A percentile compares a stretch with the other conserved stretches of the same genome.
phyloP scores from a whole-genome alignment of 2,888 invertebrate species.

The Cryptocephalus primarius region DNA sequence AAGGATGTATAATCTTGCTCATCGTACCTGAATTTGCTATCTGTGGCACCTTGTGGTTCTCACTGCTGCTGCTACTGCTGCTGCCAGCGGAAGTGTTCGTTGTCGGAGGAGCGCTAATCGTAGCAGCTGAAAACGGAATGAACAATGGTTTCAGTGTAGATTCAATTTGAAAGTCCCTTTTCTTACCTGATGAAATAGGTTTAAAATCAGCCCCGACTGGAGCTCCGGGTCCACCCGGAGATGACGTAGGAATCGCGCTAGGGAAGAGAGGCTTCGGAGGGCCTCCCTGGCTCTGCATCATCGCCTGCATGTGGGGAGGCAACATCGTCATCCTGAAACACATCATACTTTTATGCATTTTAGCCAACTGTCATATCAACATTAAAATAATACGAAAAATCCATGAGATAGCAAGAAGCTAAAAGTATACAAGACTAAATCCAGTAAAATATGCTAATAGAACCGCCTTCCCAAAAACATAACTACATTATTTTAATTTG shows the following conservation, averaged over 20 bases:
- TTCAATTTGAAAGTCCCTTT: not conserved
- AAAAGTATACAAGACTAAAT: no score
- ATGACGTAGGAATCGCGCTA: conserved; percentile 56
- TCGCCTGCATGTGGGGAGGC: conserved; percentile 35
- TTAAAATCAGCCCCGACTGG: conserved; percentile 50
- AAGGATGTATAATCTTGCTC: conserved; percentile 86
- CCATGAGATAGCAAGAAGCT: no score
- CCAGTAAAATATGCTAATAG: no score
- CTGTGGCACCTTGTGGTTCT: conserved; percentile 37
- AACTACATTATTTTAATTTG: no score
- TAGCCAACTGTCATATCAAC: no score
- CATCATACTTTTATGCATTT: not conserved
- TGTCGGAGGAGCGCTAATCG: conserved; percentile 66
- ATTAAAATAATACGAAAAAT: no score
- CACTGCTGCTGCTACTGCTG: conserved; percentile 12
- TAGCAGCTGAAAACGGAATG: conserved; percentile 46
- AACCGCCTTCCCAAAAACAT: no score
- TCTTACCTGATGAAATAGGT: conserved; percentile 49
- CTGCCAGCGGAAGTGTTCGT: conserved; percentile 31
- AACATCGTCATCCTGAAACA: conserved; percentile 44
- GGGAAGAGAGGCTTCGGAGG: conserved; percentile 73
- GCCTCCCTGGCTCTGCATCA: conserved; percentile 45
- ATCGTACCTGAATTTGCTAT: conserved; percentile 74
- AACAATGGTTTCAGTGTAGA: not conserved
- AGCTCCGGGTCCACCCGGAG: conserved; percentile 37